Evolutionary conservation across 2,797 vertebrate genomes (phyloP).

Genomic region (Streptopelia turtur): DNA sequence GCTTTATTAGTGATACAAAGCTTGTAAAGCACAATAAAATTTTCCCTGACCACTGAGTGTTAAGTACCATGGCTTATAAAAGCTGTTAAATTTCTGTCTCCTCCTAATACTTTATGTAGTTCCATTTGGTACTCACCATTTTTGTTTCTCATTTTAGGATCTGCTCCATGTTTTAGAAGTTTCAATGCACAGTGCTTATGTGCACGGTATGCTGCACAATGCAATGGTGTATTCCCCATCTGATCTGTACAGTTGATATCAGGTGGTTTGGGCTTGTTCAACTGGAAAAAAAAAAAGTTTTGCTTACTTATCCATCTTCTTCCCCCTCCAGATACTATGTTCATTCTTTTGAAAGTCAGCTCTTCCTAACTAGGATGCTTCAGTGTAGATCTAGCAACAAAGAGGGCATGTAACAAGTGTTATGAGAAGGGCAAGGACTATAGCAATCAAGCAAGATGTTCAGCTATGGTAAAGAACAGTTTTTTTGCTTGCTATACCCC

Average conservation of each 20-base stretch:
- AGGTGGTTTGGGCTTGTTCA: slow-evolving; percentile 82
- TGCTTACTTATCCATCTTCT: background rate
- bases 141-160: slow-evolving; percentile 84
- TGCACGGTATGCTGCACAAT: slow-evolving; percentile 91
- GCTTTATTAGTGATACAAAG: background rate
- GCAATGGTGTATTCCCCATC: slow-evolving; percentile 91
- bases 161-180: slow-evolving; percentile 88
- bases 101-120: background rate
- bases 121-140: slow-evolving; percentile 79
- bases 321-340: background rate
- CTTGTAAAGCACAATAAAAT: background rate
- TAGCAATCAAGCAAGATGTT: background rate
- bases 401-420: background rate
- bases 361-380: background rate
- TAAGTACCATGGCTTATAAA: background rate
- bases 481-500: background rate
- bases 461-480: background rate
- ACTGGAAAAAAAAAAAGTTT: slow-evolving; percentile 72
- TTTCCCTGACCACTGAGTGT: background rate
- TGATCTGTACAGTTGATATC: slow-evolving; percentile 89
- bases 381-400: background rate
- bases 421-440: background rate
- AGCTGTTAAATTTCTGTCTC: background rate
- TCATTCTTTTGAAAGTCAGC: background rate
- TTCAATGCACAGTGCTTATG: slow-evolving; percentile 88